phyloP scores from a whole-genome alignment of 2,113 vertebrate species.

The Brachypodius melanocephalos region DNA sequence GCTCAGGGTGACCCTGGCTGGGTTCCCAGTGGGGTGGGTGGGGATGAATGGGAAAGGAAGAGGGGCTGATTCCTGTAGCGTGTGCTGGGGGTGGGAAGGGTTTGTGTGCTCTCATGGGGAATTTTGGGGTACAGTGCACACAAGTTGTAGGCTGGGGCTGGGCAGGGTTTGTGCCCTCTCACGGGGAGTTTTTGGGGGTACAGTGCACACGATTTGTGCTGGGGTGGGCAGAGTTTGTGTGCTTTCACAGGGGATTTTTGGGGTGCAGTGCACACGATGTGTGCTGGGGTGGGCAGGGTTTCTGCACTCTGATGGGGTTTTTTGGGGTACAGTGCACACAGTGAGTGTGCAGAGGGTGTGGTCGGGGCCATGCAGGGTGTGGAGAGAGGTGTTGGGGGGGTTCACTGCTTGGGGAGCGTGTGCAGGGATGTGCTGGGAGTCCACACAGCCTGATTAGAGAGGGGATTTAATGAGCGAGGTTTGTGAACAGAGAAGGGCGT shows the following conservation, averaged over 20 bases:
- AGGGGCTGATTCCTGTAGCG: rapidly evolving
- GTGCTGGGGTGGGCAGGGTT: background rate
- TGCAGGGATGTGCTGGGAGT: background rate
- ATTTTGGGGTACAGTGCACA: background rate
- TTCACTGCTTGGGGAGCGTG: background rate
- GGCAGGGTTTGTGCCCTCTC: background rate
- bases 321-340: rapidly evolving
- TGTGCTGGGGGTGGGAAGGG: background rate
- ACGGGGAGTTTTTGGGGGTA: background rate
- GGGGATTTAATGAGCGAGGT: background rate
- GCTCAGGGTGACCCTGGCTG: background rate
- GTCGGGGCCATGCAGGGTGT: background rate
- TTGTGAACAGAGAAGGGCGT: background rate
- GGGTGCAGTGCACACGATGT: too few species aligned
- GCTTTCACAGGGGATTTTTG: background rate
- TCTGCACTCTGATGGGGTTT: background rate
- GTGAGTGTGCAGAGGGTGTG: too few species aligned
- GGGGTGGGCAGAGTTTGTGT: background rate
- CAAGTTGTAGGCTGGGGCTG: too few species aligned
- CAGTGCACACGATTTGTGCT: rapidly evolving
- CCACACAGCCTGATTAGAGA: background rate
- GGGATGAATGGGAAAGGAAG: background rate
- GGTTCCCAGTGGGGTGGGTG: background rate
- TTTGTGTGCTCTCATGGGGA: background rate
- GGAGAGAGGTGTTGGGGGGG: background rate